A percentile compares a stretch with the other conserved stretches of the same genome.
phyloP scores from a whole-genome alignment of 2,113 vertebrate genomes.

The Pygoscelis antarcticus region DNA sequence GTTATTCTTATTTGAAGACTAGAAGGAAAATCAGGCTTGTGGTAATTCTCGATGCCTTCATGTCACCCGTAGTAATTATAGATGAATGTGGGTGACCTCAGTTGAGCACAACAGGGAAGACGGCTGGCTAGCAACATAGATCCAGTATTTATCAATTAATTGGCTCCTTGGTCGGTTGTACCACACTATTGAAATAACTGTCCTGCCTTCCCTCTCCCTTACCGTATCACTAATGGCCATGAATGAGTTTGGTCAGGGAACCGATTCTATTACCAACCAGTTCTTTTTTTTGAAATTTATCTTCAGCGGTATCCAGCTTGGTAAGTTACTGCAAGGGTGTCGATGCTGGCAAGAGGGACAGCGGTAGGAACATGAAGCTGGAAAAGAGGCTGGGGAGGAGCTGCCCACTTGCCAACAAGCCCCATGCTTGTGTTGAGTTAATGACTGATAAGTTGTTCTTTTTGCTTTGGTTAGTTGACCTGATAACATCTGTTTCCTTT shows the following conservation, averaged over 20 bases:
- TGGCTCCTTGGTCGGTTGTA: background rate
- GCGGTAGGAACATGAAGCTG: background rate
- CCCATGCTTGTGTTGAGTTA: background rate
- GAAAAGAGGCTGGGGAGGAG: background rate
- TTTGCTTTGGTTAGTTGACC: background rate
- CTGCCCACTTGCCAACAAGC: background rate
- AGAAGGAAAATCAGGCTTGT: background rate
- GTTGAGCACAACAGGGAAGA: background rate
- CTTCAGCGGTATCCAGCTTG: fast-evolving
- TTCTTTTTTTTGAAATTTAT: background rate
- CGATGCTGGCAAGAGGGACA: background rate
- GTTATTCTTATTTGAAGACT: background rate
- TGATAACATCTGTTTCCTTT: conserved; percentile 20
- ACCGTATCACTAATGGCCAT: background rate
- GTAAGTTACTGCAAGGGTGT: background rate
- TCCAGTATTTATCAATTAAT: background rate
- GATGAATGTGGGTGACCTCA: background rate
- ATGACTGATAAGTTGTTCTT: conserved; percentile 1
- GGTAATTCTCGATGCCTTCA: fast-evolving
- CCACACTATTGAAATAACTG: background rate
- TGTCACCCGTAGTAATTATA: background rate
- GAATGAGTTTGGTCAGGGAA: background rate
- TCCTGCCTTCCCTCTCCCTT: background rate
- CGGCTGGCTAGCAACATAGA: fast-evolving
- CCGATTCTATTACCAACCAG: fast-evolving